Conservation (phyloP, 2,113 vertebrate genomes). For the Sciurus niger region DNA sequence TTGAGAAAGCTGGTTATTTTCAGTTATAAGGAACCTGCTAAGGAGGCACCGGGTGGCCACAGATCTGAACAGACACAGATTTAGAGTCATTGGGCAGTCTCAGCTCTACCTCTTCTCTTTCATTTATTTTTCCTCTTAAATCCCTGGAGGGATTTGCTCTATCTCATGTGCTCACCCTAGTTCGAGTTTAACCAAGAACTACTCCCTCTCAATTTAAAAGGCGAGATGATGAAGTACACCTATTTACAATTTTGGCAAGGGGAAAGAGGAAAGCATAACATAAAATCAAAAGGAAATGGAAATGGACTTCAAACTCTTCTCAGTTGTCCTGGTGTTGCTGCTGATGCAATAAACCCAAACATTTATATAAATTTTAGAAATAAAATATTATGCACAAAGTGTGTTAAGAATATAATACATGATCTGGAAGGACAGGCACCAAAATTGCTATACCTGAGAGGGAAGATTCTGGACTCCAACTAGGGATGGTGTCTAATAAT, state of each 20-base stretch:
- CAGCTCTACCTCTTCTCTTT: not conserved
- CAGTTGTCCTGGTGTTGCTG: not conserved
- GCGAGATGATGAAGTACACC: not conserved
- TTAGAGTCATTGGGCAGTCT: not conserved
- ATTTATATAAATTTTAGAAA: not conserved
- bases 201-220: slow-evolving; percentile 9
- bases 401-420: not conserved
- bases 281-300: not conserved
- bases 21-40: not conserved
- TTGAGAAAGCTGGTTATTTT: not conserved
- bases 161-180: not conserved
- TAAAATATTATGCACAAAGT: not conserved
- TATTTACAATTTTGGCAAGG: not conserved
- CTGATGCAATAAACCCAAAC: not conserved
- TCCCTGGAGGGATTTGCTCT: not conserved
- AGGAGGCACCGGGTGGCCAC: not conserved
- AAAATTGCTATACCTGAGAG: not conserved
- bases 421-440: not conserved
- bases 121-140: slow-evolving; percentile 44
- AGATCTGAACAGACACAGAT: not conserved
- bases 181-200: not conserved
- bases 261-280: not conserved
- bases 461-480: not conserved
- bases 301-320: not conserved
- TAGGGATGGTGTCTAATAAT: not conserved